A percentile compares a stretch with the other conserved stretches of the same genome.
These are phyloP conservation scores for Penaeus indicus DNA, from an alignment of 1,140 invertebrate species.

Conservation along the genomic window DNA sequence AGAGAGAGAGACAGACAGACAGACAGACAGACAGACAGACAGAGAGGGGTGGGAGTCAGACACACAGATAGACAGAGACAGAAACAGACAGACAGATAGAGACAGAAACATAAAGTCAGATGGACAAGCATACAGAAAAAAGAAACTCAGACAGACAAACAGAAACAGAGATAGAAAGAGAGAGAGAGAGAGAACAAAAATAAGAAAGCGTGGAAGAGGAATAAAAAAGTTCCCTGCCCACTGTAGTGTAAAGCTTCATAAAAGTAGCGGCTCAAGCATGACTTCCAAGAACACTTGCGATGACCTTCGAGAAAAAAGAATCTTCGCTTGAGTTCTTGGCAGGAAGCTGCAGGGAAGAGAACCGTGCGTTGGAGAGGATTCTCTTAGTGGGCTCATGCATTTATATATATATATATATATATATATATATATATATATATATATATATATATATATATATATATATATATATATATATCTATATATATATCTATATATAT, in stretches of 20 bases:
- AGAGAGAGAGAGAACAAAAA: not conserved
- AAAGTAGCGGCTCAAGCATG: not conserved
- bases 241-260: too few relatives aligned
- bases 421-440: too few relatives aligned
- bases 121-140: not conserved
- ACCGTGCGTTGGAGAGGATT: too few relatives aligned
- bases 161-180: not conserved
- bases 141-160: not conserved
- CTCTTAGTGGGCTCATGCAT: too few relatives aligned
- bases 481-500: too few relatives aligned
- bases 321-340: too few relatives aligned
- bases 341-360: too few relatives aligned
- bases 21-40: not conserved
- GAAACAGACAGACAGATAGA: not conserved
- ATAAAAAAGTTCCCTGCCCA: not conserved
- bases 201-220: not conserved
- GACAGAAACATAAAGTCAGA: not conserved
- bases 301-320: not conserved
- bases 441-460: too few relatives aligned
- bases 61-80: not conserved
- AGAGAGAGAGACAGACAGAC: not conserved
- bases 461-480: too few relatives aligned
- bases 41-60: not conserved
- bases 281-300: not conserved
- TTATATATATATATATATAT: too few relatives aligned